Evolutionary conservation across 2,888 invertebrate species (phyloP), one percentile per base, ranked within the genome.

Genomic region (Atrina japonica): DNA sequence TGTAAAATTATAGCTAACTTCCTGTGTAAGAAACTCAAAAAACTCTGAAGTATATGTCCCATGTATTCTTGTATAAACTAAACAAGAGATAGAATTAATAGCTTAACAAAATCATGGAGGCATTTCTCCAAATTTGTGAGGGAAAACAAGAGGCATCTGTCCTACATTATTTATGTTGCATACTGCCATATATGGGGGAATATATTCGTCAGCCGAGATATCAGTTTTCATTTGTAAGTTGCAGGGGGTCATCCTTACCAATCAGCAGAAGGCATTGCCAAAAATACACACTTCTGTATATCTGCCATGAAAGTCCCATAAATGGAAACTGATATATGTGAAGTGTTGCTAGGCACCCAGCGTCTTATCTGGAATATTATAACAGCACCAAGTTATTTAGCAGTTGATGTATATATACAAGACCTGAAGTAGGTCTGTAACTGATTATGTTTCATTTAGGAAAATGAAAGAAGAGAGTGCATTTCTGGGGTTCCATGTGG

Each of bases 181-280:
- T 43, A 49, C 40, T 76, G 68, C 81, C 81, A 50, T 77, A 78
- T 81, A 76, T 63, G 81, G 81, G 70, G 53, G 73, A 66, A 75
- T 77, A 76, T 75, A 73, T 74, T 77, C 25, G 53, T 52, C 64
- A 52, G 49, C 6, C 5, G 5, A 35, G 35, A 35, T 35, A 35
- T 35, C 35, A 35, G 35, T 35, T 35, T 35, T 35, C 35, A 35
- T 35, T 35, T 35, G 35, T 35, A 11, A 35, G 35, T 35, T 35
- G 11, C 35, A 35, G 35, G 35, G 35, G 16, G 25, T 52, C 52
- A 21, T 14, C 21, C 47, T 21, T 18, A 47, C n/a, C 21, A 18
- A 21, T 47, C n/a, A 47, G 21, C 14, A 9, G 27, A 14, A 25
- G 25, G 21, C 21, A 52, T 23, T 27, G 52, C 52, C 52, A 52